These are phyloP conservation scores for Panurus biarmicus DNA, from an alignment of 2,113 vertebrate genomes.

Conservation along the genomic window DNA sequence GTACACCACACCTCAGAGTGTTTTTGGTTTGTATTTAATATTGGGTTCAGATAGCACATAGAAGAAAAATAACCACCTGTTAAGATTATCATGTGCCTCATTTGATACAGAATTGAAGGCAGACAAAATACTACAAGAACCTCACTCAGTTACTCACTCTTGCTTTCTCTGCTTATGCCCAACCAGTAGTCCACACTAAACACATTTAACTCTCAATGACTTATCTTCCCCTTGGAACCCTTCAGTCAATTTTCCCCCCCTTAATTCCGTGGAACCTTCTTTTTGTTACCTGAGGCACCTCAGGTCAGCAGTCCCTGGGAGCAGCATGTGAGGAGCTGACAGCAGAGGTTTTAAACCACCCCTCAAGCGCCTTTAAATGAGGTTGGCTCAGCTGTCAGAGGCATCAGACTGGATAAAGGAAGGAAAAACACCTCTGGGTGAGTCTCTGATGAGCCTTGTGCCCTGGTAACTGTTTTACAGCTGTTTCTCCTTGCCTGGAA, in stretches of 20 bases:
- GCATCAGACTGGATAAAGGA: background rate
- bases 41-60: background rate
- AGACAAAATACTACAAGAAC: background rate
- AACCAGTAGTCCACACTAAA: background rate
- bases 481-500: background rate
- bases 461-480: background rate
- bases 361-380: background rate
- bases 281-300: background rate
- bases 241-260: background rate
- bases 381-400: background rate
- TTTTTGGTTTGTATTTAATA: background rate
- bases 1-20: background rate
- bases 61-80: background rate
- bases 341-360: background rate
- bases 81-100: background rate
- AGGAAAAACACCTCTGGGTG: background rate
- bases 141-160: background rate
- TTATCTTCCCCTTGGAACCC: background rate
- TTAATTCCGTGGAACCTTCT: background rate
- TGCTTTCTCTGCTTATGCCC: background rate
- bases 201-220: background rate
- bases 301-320: background rate
- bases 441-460: background rate
- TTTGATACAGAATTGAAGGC: background rate
- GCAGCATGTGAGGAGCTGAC: rapidly evolving